Conservation (phyloP, 2,113 vertebrate genomes). For the Psittacus erithacus region DNA sequence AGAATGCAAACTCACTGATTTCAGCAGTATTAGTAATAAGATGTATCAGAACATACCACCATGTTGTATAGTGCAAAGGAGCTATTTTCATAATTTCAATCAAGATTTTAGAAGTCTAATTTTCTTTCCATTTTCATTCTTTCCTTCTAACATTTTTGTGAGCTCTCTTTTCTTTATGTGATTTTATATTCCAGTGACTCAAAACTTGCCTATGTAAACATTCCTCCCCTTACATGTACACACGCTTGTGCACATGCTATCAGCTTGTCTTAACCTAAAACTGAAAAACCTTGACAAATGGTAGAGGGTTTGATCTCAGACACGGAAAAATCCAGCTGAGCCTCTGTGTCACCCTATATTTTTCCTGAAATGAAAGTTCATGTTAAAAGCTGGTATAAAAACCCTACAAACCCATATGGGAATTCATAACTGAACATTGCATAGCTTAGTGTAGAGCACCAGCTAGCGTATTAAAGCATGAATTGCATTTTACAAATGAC, state of each 20-base stretch:
- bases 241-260: not conserved
- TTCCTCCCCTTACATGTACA: not conserved
- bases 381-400: not conserved
- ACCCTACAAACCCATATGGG: accelerated
- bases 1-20: not conserved
- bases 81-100: not conserved
- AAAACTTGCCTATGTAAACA: not conserved
- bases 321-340: not conserved
- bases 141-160: not conserved
- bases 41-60: not conserved
- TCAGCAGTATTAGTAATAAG: not conserved
- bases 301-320: not conserved
- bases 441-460: not conserved
- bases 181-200: not conserved
- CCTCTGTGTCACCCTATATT: not conserved
- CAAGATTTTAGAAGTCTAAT: not conserved
- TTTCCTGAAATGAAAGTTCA: not conserved
- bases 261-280: not conserved
- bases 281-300: not conserved
- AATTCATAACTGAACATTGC: not conserved
- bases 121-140: not conserved
- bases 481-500: not conserved
- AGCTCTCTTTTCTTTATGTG: not conserved
- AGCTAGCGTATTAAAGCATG: slow-evolving; percentile 4
- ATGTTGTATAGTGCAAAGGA: not conserved